phyloP scores from a whole-genome alignment of 1,140 invertebrate species.

The Brachystomella parvula region DNA sequence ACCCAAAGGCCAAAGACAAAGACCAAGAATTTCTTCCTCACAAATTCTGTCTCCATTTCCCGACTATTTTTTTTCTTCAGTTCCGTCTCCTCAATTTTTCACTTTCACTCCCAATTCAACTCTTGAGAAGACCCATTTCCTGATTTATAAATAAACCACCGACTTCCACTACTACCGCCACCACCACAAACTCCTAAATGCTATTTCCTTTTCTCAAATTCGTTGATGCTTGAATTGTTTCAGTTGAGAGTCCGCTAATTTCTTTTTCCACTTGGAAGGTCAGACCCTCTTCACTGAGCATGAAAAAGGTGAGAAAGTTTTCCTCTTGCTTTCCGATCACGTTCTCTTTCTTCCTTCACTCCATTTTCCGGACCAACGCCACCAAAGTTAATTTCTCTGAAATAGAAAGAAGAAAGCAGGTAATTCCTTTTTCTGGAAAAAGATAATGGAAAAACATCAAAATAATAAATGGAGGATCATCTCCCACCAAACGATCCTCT shows the following conservation, averaged over 20 bases:
- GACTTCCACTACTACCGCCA: not conserved
- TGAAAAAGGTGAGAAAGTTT: not conserved
- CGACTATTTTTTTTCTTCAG: not conserved
- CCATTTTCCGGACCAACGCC: conserved; percentile 8
- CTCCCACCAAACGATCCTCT: not conserved
- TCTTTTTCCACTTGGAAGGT: not conserved
- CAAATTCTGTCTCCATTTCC: not conserved
- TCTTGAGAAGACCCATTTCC: not conserved
- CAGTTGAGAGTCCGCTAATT: not conserved
- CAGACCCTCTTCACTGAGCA: not conserved
- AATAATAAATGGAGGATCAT: conserved; percentile 5
- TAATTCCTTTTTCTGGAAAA: not conserved
- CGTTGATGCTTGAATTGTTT: not conserved
- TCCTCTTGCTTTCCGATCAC: conserved; percentile 1
- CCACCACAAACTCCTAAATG: not conserved
- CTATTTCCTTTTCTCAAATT: not conserved
- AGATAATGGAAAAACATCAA: conserved; percentile 8
- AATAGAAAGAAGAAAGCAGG: conserved; percentile 9
- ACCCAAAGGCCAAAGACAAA: not conserved
- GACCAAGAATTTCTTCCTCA: not conserved
- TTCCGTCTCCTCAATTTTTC: not conserved
- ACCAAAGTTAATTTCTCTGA: conserved; percentile 6
- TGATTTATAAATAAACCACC: not conserved
- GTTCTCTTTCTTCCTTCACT: conserved; percentile 2
- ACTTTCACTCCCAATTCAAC: not conserved